Evolutionary conservation across 1,140 invertebrate genomes (phyloP).

Genomic region (Aphelenchoides avenae): DNA sequence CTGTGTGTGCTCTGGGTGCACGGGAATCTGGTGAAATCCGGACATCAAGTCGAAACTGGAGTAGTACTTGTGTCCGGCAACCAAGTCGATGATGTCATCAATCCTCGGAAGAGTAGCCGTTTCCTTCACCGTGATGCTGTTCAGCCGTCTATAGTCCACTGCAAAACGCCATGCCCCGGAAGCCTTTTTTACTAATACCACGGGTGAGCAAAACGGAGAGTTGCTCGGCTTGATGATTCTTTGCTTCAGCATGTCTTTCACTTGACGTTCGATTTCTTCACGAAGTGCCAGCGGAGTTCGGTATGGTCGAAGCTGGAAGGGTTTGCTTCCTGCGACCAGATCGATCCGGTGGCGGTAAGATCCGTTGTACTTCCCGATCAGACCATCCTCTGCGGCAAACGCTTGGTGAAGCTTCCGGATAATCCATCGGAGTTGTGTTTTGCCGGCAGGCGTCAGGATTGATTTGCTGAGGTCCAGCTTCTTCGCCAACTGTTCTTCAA

Average conservation of each 20-base stretch:
- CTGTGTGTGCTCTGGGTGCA: slow-evolving; percentile 7
- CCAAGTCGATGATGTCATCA: slow-evolving; percentile 4
- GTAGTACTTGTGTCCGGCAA: slow-evolving; percentile 4
- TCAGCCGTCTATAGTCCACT: slow-evolving; percentile 21
- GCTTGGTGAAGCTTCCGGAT: background rate
- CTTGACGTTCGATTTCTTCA: slow-evolving; percentile 24
- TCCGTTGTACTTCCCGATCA: slow-evolving; percentile 21
- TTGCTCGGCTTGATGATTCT: slow-evolving; percentile 21
- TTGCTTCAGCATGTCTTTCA: slow-evolving; percentile 27
- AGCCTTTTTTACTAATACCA: slow-evolving; percentile 27
- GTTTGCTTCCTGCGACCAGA: background rate
- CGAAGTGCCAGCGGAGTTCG: slow-evolving; percentile 11
- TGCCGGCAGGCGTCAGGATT: background rate
- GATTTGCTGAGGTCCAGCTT: background rate
- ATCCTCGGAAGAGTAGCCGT: slow-evolving; percentile 12
- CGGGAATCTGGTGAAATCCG: slow-evolving; percentile 15
- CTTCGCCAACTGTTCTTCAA: too few relatives aligned
- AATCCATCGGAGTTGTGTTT: background rate
- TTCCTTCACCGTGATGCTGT: slow-evolving; percentile 2
- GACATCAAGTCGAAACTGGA: slow-evolving; percentile 5
- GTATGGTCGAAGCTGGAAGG: slow-evolving; percentile 2
- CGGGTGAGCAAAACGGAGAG: slow-evolving; percentile 11
- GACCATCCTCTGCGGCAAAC: slow-evolving; percentile 4
- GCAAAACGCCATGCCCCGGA: slow-evolving; percentile 24
- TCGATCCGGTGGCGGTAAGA: slow-evolving; percentile 5